These are phyloP conservation scores for Acropora tenuis DNA, from an alignment of 64 coral and sea anemone species.

Conservation along the genomic window DNA sequence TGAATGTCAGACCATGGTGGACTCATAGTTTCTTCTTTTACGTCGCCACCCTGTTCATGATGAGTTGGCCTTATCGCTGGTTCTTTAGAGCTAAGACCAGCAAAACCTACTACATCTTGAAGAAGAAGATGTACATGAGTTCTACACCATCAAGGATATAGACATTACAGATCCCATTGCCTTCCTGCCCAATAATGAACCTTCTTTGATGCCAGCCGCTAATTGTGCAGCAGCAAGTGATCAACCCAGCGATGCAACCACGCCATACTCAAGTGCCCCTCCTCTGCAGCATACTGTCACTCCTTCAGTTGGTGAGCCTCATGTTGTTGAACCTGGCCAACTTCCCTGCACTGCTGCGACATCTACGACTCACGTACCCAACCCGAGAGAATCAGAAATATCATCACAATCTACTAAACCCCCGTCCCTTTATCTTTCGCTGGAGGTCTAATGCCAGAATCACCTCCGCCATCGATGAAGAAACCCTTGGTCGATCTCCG, in stretches of 20 bases:
- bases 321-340: neutral
- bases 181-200: neutral
- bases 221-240: neutral
- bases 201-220: neutral
- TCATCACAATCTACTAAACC: neutral
- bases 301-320: neutral
- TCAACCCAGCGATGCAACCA: no score
- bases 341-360: neutral
- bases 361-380: neutral
- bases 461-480: neutral
- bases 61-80: constrained; percentile 91
- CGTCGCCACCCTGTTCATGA: constrained; percentile 72
- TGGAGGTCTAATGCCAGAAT: neutral
- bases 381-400: neutral
- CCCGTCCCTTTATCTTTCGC: neutral
- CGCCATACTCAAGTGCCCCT: neutral
- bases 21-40: constrained; percentile 67
- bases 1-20: constrained; percentile 69
- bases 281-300: neutral
- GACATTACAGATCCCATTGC: constrained; percentile 78
- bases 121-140: constrained; percentile 81
- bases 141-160: constrained; percentile 56
- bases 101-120: constrained; percentile 70
- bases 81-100: constrained; percentile 83
- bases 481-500: neutral